Evolutionary conservation across 2,888 invertebrate species (phyloP).

Genomic region (Standfussiana lucernea): DNA sequence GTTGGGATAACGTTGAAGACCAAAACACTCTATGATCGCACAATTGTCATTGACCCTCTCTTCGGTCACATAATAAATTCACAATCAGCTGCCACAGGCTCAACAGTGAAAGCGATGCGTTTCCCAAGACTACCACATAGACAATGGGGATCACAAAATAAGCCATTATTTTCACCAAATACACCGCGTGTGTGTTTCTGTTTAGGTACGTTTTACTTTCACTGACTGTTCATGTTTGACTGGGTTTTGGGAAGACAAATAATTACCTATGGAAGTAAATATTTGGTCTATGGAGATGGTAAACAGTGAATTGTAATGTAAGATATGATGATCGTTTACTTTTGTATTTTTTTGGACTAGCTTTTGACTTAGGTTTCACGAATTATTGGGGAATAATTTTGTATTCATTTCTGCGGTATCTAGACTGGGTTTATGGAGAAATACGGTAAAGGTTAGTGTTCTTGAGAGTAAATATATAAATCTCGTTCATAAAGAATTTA

Average conservation of each 20-base stretch:
- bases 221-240: constrained; percentile 38
- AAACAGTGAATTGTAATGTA: not conserved
- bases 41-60: constrained; percentile 12
- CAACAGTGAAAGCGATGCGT: constrained; percentile 56
- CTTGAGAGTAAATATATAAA: not conserved
- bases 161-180: constrained; percentile 63
- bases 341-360: not conserved
- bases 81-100: constrained; percentile 29
- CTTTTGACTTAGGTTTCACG: not conserved
- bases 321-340: not conserved
- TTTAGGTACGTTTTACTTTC: constrained; percentile 51
- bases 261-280: not conserved
- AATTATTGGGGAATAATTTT: not conserved
- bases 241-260: constrained; percentile 12
- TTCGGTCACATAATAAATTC: constrained; percentile 35
- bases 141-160: constrained; percentile 64
- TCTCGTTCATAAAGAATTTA: not conserved
- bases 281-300: not conserved
- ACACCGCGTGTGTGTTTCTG: constrained; percentile 25
- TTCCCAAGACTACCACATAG: constrained; percentile 54
- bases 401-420: not conserved
- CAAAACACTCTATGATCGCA: not conserved
- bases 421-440: not conserved
- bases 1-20: not conserved
- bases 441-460: not conserved